Conservation (phyloP, 2,113 vertebrate species). For the Syrrhaptes paradoxus region DNA sequence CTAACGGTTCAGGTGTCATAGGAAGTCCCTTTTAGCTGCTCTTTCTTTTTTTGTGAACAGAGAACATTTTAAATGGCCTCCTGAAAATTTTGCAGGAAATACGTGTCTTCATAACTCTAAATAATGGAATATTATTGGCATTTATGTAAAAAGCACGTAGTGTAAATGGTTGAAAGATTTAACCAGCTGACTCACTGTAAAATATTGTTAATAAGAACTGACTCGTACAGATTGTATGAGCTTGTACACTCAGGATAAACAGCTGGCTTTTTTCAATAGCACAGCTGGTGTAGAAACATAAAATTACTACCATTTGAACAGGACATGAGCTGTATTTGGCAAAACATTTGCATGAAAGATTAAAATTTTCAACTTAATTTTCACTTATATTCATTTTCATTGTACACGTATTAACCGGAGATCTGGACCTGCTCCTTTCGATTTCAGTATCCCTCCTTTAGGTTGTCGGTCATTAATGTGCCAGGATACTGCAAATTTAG, state of each 20-base stretch:
- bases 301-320: constrained; percentile 34
- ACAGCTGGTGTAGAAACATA: constrained; percentile 36
- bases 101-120: neutral
- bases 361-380: constrained; percentile 35
- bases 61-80: neutral
- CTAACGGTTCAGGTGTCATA: neutral
- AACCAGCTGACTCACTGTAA: constrained; percentile 44
- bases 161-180: neutral
- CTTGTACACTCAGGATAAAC: constrained; percentile 28
- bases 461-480: neutral
- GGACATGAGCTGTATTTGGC: constrained; percentile 46
- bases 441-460: neutral
- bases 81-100: neutral
- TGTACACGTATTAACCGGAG: neutral
- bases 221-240: constrained; percentile 25
- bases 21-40: neutral
- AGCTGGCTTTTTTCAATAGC: constrained; percentile 46
- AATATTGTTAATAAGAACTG: constrained; percentile 15
- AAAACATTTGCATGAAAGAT: constrained; percentile 40
- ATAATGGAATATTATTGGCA: neutral
- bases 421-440: neutral
- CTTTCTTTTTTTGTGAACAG: neutral
- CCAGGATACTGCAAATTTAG: neutral
- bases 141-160: neutral
- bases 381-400: neutral